phyloP scores from a whole-genome alignment of 2,888 invertebrate species.

The Microchrysa polita region DNA sequence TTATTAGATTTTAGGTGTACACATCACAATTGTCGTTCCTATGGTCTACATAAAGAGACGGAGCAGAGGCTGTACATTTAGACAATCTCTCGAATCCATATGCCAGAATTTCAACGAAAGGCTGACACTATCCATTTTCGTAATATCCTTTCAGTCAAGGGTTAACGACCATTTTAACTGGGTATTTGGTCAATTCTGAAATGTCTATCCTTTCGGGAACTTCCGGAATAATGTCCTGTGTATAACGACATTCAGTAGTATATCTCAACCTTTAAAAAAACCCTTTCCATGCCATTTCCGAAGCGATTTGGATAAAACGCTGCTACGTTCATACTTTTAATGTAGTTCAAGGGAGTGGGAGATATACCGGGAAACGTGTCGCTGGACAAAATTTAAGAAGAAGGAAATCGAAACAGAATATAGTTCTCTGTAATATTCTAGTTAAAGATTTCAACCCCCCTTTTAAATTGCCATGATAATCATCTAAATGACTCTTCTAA shows the following conservation, averaged over 20 bases:
- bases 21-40: constrained; percentile 10
- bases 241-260: constrained; percentile 1
- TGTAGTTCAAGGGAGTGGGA: background rate
- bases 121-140: constrained; percentile 44
- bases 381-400: background rate
- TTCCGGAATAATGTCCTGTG: constrained; percentile 42
- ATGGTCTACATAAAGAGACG: constrained; percentile 8
- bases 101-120: background rate
- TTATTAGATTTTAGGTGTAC: constrained; percentile 49
- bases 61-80: too few relatives aligned
- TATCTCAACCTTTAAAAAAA: background rate
- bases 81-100: background rate
- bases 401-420: constrained; percentile 22
- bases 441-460: constrained; percentile 12
- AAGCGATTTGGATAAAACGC: constrained; percentile 31
- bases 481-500: constrained; percentile 50
- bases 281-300: constrained; percentile 35
- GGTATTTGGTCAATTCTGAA: constrained; percentile 46
- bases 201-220: constrained; percentile 43
- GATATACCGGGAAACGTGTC: too few relatives aligned
- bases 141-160: constrained; percentile 44
- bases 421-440: constrained; percentile 31
- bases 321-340: background rate
- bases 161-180: constrained; percentile 44
- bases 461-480: constrained; percentile 45